Evolutionary conservation across 1,140 invertebrate genomes (phyloP).

Genomic region (Chironomus tepperi): DNA sequence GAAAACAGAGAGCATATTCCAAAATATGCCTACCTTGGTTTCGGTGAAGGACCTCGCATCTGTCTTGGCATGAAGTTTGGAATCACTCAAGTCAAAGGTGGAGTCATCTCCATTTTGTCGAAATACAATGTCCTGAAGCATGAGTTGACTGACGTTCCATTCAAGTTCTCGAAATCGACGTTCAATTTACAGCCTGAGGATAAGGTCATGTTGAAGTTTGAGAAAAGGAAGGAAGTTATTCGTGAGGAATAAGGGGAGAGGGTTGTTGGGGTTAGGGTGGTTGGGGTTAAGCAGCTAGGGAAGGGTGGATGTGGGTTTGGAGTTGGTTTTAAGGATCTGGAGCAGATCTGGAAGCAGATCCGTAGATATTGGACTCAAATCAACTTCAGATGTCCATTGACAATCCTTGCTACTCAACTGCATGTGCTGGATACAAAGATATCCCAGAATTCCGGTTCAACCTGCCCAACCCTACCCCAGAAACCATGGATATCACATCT

Average conservation of each 20-base stretch:
- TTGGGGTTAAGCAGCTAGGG: too few relatives aligned
- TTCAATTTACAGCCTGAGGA: background rate
- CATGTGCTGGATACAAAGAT: too few relatives aligned
- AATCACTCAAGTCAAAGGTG: conserved; percentile 11
- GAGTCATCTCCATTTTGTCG: background rate
- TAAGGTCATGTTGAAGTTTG: background rate
- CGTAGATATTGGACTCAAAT: too few relatives aligned
- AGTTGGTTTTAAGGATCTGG: too few relatives aligned
- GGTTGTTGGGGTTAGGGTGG: too few relatives aligned
- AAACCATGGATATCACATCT: too few relatives aligned
- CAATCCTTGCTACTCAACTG: too few relatives aligned
- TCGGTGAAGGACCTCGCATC: background rate
- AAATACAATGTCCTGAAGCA: background rate
- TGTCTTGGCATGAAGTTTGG: conserved; percentile 4
- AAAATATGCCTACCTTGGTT: background rate
- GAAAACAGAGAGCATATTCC: background rate
- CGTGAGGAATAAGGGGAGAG: background rate
- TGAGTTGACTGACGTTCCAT: background rate
- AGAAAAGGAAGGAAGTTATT: background rate
- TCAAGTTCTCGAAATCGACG: background rate
- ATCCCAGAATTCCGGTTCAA: too few relatives aligned
- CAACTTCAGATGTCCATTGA: too few relatives aligned
- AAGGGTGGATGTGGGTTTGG: too few relatives aligned
- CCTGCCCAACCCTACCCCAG: too few relatives aligned
- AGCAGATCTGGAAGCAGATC: too few relatives aligned